Percentiles rank a stretch among this genome's conserved stretches.
These are phyloP conservation scores for Lichenostomus cassidix DNA, from an alignment of 2,113 vertebrate species.

Conservation along the genomic window DNA sequence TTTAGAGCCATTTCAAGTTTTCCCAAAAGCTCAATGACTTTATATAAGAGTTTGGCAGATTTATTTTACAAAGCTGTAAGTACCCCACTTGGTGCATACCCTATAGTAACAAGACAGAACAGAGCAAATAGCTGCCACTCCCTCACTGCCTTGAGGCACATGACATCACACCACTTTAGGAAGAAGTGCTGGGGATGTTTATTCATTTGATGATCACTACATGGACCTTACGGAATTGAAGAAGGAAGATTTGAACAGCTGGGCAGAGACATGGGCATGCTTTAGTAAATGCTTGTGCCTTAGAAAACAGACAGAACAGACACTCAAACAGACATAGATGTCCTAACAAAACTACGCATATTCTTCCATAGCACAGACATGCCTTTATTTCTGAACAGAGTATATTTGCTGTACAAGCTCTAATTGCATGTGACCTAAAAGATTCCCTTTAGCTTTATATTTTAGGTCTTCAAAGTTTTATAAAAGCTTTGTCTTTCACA, in stretches of 20 bases:
- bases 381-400: neutral
- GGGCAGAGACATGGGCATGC: rapidly evolving
- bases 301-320: neutral
- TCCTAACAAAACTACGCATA: neutral
- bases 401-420: neutral
- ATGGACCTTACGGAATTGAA: neutral
- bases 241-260: neutral
- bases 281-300: neutral
- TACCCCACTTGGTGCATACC: too few species aligned
- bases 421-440: neutral
- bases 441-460: neutral
- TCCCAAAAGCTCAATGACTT: neutral
- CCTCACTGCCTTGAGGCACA: neutral
- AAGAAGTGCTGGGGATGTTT: neutral
- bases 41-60: neutral
- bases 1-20: neutral
- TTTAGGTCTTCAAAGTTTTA: neutral
- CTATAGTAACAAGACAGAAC: neutral
- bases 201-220: neutral
- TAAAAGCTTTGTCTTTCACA: neutral
- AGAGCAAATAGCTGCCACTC: neutral
- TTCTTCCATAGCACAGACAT: neutral
- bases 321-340: neutral
- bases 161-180: neutral
- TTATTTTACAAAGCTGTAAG: neutral